phyloP scores from a whole-genome alignment of 2,797 vertebrate genomes.

The Dermochelys coriacea region DNA sequence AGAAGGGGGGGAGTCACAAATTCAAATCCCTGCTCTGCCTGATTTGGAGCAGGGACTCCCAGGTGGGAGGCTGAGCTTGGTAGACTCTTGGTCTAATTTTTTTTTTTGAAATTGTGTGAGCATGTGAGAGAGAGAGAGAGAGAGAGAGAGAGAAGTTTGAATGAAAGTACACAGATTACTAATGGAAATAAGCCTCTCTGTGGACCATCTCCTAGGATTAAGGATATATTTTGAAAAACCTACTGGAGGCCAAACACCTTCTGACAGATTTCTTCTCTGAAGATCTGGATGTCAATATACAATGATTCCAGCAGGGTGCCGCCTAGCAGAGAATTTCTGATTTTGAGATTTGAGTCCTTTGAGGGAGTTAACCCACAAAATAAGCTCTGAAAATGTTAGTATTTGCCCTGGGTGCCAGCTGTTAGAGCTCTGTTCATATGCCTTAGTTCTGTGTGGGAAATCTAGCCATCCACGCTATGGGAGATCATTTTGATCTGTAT shows the following conservation, averaged over 20 bases:
- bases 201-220: background rate
- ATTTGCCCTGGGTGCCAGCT: background rate
- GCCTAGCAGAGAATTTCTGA: no score
- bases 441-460: background rate
- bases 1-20: background rate
- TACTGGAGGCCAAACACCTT: background rate
- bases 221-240: background rate
- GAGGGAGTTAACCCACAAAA: background rate
- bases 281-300: background rate
- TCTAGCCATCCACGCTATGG: background rate
- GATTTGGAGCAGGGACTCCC: background rate
- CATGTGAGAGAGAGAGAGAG: background rate
- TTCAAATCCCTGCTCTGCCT: background rate
- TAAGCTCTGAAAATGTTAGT: background rate
- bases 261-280: background rate
- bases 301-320: background rate
- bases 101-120: background rate
- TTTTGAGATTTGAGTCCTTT: background rate
- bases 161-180: background rate
- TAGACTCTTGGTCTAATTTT: constrained; percentile 7
- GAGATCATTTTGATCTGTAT: background rate
- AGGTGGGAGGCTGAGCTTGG: background rate
- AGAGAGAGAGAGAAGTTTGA: background rate
- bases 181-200: background rate
- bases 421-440: background rate